Percentiles rank a stretch among this genome's conserved stretches.
Evolutionary conservation across 2,888 invertebrate species (phyloP).

Genomic region (Campoplex capitator): DNA sequence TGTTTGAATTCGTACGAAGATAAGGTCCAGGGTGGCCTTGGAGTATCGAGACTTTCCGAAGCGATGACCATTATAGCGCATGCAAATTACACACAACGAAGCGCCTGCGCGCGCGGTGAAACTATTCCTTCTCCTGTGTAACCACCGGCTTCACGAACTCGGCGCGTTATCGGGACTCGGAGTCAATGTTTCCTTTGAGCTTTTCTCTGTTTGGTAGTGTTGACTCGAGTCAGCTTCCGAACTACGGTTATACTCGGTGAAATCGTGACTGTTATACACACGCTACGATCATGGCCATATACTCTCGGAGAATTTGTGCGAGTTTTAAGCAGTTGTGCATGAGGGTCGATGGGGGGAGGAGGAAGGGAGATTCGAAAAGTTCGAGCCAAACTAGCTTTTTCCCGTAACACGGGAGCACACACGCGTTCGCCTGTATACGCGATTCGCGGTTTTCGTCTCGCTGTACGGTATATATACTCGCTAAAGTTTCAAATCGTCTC

Average conservation of each 20-base stretch:
- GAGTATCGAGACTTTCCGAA: background rate
- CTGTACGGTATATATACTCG: slow-evolving; percentile 27
- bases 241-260: slow-evolving; percentile 20
- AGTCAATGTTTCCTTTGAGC: slow-evolving; percentile 43
- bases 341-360: background rate
- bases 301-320: slow-evolving; percentile 49
- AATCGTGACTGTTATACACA: slow-evolving; percentile 46
- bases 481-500: slow-evolving; percentile 50
- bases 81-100: background rate
- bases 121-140: background rate
- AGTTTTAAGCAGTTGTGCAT: slow-evolving; percentile 47
- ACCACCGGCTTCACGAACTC: background rate
- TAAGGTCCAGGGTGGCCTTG: background rate
- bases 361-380: slow-evolving; percentile 35
- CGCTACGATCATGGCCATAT: background rate
- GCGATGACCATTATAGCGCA: background rate
- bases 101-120: background rate
- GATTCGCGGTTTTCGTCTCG: slow-evolving; percentile 52
- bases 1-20: too few species aligned
- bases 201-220: slow-evolving; percentile 47
- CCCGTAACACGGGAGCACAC: slow-evolving; percentile 15
- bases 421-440: slow-evolving; percentile 34
- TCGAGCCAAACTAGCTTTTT: slow-evolving; percentile 37
- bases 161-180: slow-evolving; percentile 26
- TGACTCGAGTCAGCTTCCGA: slow-evolving; percentile 38